phyloP scores from a whole-genome alignment of 2,888 invertebrate genomes.

The Ectemnius continuus region DNA sequence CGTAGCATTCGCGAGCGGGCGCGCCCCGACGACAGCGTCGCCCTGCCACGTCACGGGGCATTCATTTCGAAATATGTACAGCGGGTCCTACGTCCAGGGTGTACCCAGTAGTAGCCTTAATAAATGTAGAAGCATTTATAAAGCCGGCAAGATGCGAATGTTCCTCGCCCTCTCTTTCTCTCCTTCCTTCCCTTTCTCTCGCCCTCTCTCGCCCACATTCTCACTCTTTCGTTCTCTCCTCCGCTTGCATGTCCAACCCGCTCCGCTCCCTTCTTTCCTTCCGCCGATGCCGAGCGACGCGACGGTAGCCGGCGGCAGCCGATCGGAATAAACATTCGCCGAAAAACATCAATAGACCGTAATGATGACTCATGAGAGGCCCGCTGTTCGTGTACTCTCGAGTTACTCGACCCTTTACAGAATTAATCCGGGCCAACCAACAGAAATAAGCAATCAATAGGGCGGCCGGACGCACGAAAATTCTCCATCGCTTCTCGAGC shows the following conservation, averaged over 20 bases:
- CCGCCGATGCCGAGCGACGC: background rate
- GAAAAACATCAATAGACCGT: conserved; percentile 51
- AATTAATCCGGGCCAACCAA: too few relatives aligned
- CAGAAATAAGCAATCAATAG: too few relatives aligned
- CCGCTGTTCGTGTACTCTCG: too few relatives aligned
- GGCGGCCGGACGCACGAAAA: too few relatives aligned
- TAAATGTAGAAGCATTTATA: conserved; percentile 76
- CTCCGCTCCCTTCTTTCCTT: conserved; percentile 14
- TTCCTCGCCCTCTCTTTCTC: conserved; percentile 41
- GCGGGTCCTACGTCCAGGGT: conserved; percentile 53
- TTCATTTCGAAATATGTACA: conserved; percentile 74
- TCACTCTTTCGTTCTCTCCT: background rate
- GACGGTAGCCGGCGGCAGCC: conserved; percentile 18
- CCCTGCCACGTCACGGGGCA: conserved; percentile 71
- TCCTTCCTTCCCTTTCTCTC: conserved; percentile 3
- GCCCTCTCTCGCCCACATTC: conserved; percentile 3
- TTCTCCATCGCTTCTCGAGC: too few relatives aligned
- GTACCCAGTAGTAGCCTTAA: conserved; percentile 72
- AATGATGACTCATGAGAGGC: conserved; percentile 27
- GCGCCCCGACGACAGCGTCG: conserved; percentile 74
- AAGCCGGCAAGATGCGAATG: conserved; percentile 69
- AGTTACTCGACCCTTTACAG: too few relatives aligned
- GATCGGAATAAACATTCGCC: conserved; percentile 46
- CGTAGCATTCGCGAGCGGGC: conserved; percentile 61
- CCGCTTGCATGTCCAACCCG: background rate